Base-by-base conservation (phyloP, 2,888 invertebrate species). In the Ptychoptera contaminata region DNA sequence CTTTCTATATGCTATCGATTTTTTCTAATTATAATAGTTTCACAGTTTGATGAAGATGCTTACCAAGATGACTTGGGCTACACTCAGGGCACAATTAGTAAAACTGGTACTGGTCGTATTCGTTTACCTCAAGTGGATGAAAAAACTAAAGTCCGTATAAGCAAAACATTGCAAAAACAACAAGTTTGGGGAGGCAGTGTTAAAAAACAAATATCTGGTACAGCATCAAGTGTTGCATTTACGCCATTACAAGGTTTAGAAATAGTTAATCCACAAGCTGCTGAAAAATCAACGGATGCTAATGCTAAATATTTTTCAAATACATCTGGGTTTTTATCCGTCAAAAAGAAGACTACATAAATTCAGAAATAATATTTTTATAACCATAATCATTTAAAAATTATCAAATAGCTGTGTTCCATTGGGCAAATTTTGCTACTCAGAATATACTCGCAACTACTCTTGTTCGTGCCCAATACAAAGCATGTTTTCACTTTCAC, bases 31-130 rank as follows among this genome's bases (percentile, higher is more conserved):
- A 34, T 31, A 34, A 44, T 16, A 51, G 50, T 2, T 43, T 54
- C 55, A 30, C 60, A 92, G 87, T 94, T 99, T 56, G 97, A 96
- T 66, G 97, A 97, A 61, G 98, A 99, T 67, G 96, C 98, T 0
- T 98, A 98, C 66, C 98, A 99, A 72, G 94, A 96, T 60, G 94
- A 97, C 67, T 72, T 99, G 49, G 97, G 97, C 8, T 97, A 97
- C 65, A 85, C 91, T 0, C 77, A 96, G 49, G 98, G 98, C 14
- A 90, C 91, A 8, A 86, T 97, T 55, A 94, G 94, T 44, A 94
- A 93, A 67, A 80, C 87, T 0, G 87, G 88, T 47, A 87, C 91
- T 0, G 96, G 96, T 1, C 76, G 92, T 50, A 85, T 97, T 43
- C 75, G 97, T 10, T 72, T 92, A 50, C 91, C 96, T 0, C 91